A percentile compares a stretch with the other conserved stretches of the same genome.
These are phyloP conservation scores for Sinonovacula constricta DNA, from an alignment of 1,140 invertebrate genomes.

Conservation along the genomic window DNA sequence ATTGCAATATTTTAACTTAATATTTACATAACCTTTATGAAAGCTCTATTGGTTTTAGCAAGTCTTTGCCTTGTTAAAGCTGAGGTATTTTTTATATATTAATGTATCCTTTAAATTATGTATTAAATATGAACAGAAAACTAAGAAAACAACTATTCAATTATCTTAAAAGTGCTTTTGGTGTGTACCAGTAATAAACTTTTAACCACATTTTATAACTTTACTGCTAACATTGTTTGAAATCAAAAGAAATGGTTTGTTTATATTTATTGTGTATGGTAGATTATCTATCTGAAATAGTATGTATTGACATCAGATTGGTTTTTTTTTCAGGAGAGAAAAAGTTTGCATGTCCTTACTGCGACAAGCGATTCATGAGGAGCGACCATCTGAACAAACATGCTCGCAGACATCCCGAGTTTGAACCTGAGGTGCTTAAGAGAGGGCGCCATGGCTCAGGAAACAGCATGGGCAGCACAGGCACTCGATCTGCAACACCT, in stretches of 20 bases:
- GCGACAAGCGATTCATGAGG: conserved; percentile 95
- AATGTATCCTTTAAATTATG: too few species aligned
- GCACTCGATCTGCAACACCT: conserved; percentile 29
- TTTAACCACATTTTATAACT: too few species aligned
- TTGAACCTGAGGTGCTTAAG: conserved; percentile 65
- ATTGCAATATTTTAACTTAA: too few species aligned
- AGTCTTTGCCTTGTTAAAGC: too few species aligned
- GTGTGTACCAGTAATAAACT: too few species aligned
- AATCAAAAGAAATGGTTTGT: background rate
- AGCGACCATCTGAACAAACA: conserved; percentile 81
- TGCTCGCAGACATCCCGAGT: conserved; percentile 77
- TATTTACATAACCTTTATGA: too few species aligned
- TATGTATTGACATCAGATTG: background rate
- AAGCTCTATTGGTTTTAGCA: too few species aligned
- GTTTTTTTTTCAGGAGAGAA: conserved; percentile 84
- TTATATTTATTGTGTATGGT: background rate
- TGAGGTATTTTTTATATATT: too few species aligned
- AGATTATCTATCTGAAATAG: background rate
- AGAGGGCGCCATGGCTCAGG: conserved; percentile 50
- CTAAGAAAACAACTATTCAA: too few species aligned
- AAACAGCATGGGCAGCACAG: conserved; percentile 39
- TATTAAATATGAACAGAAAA: too few species aligned
- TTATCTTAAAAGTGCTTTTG: too few species aligned
- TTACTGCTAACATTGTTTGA: too few species aligned
- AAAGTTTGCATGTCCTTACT: conserved; percentile 92